Conservation (phyloP, 1,140 invertebrate species). For the Amyelois transitella region DNA sequence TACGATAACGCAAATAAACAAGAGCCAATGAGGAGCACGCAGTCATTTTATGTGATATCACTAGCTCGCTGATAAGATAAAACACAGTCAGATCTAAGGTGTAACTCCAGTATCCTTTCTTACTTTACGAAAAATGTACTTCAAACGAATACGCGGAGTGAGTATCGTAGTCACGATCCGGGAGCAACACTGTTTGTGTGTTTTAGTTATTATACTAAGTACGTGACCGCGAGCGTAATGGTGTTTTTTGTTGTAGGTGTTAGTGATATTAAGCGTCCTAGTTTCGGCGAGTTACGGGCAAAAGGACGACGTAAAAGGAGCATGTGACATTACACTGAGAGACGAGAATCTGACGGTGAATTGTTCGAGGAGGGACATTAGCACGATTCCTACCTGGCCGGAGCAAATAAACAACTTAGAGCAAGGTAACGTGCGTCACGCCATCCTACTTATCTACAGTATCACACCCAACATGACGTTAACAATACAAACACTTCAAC, state of each 20-base stretch:
- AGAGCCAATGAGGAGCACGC: slow-evolving; percentile 55
- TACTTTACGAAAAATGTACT: slow-evolving; percentile 56
- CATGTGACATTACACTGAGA: slow-evolving; percentile 48
- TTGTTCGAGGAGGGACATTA: slow-evolving; percentile 50
- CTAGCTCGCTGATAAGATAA: slow-evolving; percentile 62
- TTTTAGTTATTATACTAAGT: background rate
- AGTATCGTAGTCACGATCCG: slow-evolving; percentile 26
- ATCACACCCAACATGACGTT: slow-evolving; percentile 18
- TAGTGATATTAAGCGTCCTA: slow-evolving; percentile 56
- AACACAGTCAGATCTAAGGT: slow-evolving; percentile 40
- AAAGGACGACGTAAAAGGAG: slow-evolving; percentile 21
- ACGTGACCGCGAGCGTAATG: slow-evolving; percentile 15
- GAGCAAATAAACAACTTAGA: slow-evolving; percentile 37
- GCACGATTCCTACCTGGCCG: slow-evolving; percentile 47
- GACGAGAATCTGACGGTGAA: slow-evolving; percentile 59
- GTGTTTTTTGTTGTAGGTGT: slow-evolving; percentile 60
- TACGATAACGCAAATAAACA: slow-evolving; percentile 46
- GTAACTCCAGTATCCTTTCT: slow-evolving; percentile 51
- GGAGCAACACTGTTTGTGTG: background rate
- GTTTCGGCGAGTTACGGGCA: slow-evolving; percentile 32
- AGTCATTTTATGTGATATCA: slow-evolving; percentile 57
- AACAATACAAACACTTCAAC: slow-evolving; percentile 22
- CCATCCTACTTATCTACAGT: background rate
- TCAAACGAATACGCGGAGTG: slow-evolving; percentile 36
- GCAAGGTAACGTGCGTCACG: slow-evolving; percentile 40